Evolutionary conservation across 2,888 invertebrate species (phyloP).

Genomic region (Boloria euphrosyne): DNA sequence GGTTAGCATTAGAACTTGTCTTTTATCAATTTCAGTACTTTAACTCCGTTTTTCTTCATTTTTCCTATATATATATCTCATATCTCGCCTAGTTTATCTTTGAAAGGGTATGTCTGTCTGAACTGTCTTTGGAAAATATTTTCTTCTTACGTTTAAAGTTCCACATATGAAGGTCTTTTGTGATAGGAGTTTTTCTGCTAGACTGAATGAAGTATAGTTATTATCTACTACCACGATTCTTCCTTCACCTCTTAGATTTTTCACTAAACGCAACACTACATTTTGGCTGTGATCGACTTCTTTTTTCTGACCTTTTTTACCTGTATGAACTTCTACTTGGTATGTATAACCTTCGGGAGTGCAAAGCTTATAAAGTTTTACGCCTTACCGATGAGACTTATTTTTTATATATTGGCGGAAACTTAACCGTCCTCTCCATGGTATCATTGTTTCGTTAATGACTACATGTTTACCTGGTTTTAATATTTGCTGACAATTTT

Average conservation of each 20-base stretch:
- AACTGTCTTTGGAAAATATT: constrained; percentile 49
- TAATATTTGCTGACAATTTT: constrained; percentile 29
- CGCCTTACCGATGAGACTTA: constrained; percentile 40
- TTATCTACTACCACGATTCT: constrained; percentile 50
- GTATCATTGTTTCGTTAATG: constrained; percentile 45
- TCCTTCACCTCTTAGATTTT: constrained; percentile 44
- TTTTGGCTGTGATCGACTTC: constrained; percentile 46
- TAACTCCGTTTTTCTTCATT: constrained; percentile 49
- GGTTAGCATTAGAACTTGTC: constrained; percentile 37
- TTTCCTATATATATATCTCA: no score
- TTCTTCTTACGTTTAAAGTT: constrained; percentile 51
- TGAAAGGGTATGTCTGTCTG: no score
- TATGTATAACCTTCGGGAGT: constrained; percentile 44
- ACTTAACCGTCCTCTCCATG: constrained; percentile 28
- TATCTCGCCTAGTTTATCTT: constrained; percentile 49
- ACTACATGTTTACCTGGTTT: constrained; percentile 32
- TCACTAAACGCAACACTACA: constrained; percentile 45
- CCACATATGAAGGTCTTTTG: constrained; percentile 52
- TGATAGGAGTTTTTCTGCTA: constrained; percentile 48
- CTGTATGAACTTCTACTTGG: constrained; percentile 46
- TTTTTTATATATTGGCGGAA: constrained; percentile 48
- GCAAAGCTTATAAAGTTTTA: constrained; percentile 41
- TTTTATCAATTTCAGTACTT: constrained; percentile 44
- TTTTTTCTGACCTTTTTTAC: constrained; percentile 46
- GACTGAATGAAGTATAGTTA: constrained; percentile 51